phyloP scores from a whole-genome alignment of 2,113 vertebrate genomes.

The Menura novaehollandiae region DNA sequence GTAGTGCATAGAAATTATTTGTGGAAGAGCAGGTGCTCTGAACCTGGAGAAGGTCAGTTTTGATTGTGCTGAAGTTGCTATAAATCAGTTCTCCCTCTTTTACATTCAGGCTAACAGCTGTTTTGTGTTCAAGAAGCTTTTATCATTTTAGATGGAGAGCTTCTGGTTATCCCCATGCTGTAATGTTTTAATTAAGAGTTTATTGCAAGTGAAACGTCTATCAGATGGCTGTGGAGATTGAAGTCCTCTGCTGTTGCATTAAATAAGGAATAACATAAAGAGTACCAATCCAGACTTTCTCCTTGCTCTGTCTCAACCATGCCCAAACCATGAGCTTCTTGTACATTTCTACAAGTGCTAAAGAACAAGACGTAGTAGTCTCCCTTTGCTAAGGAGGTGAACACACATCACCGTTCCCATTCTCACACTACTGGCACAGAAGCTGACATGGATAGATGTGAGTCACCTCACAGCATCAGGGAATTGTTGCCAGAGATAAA shows the following conservation, averaged over 20 bases:
- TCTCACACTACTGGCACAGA: background rate
- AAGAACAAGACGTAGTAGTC: background rate
- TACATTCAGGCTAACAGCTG: background rate
- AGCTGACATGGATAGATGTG: background rate
- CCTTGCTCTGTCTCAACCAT: background rate
- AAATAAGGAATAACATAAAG: background rate
- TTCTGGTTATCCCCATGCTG: background rate
- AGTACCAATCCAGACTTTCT: background rate
- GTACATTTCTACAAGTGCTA: background rate
- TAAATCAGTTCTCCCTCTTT: background rate
- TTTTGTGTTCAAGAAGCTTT: background rate
- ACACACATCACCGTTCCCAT: background rate
- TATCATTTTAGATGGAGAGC: background rate
- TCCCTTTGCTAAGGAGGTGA: background rate
- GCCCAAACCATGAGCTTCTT: background rate
- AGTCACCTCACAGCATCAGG: fast-evolving
- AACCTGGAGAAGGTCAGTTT: background rate
- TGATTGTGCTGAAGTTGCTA: background rate
- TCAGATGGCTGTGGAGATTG: background rate
- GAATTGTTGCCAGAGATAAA: background rate
- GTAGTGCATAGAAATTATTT: background rate
- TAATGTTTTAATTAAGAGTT: background rate
- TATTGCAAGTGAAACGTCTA: background rate
- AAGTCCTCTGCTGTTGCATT: background rate
- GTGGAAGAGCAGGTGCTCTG: background rate